Conservation (phyloP, 92 coral and sea anemone genomes). For the Zoanthus solanderi region DNA sequence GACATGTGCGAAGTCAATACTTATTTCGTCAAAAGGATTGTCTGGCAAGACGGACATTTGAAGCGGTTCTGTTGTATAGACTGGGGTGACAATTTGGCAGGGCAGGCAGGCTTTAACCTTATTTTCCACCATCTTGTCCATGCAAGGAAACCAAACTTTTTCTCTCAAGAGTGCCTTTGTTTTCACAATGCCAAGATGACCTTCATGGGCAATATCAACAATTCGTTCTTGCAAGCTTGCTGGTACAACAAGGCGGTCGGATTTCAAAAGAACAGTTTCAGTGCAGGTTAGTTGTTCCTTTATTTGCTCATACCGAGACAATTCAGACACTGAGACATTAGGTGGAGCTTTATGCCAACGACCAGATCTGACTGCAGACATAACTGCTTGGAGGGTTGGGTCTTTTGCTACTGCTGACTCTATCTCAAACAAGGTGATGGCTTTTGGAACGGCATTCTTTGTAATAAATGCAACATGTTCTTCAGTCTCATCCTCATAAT, state of each 20-base stretch:
- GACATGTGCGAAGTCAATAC: conserved; percentile 55
- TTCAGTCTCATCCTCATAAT: conserved; percentile 38
- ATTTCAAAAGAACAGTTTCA: conserved; percentile 44
- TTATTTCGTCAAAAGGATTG: conserved; percentile 68
- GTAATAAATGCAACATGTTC: conserved; percentile 52
- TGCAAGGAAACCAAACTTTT: conserved; percentile 50
- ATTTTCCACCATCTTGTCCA: conserved; percentile 36
- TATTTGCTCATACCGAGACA: conserved; percentile 52
- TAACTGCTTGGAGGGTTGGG: conserved; percentile 63
- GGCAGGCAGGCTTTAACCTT: conserved; percentile 56
- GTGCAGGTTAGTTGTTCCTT: conserved; percentile 59
- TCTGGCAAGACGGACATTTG: conserved; percentile 59
- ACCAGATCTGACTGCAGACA: conserved; percentile 52
- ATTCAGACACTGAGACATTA: conserved; percentile 26
- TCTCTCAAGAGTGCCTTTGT: conserved; percentile 63
- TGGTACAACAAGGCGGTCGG: conserved; percentile 29
- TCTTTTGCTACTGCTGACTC: conserved; percentile 43
- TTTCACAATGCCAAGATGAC: conserved; percentile 66
- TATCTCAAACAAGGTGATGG: conserved; percentile 44
- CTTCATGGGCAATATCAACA: conserved; percentile 62
- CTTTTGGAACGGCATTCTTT: conserved; percentile 58
- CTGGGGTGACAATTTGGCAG: conserved; percentile 42
- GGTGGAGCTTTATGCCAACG: conserved; percentile 56
- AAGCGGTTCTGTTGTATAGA: conserved; percentile 58
- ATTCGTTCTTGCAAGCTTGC: background rate